These are phyloP conservation scores for Dynastes maya DNA, from an alignment of 2,888 invertebrate genomes.

Conservation along the genomic window DNA sequence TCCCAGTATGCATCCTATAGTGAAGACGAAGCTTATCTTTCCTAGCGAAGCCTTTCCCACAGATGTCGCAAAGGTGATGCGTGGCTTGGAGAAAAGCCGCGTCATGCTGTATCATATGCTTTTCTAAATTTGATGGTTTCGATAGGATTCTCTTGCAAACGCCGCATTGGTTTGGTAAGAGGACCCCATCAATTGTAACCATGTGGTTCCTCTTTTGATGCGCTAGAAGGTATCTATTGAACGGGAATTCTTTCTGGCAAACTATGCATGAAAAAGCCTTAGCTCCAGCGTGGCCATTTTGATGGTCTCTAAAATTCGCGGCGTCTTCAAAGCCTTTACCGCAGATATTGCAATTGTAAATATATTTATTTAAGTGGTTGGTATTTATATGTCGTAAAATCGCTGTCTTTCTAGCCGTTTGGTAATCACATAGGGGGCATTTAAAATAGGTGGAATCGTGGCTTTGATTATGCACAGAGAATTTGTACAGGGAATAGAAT, in stretches of 20 bases:
- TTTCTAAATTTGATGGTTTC: constrained; percentile 67
- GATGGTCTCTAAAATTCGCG: constrained; percentile 73
- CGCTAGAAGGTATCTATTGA: constrained; percentile 71
- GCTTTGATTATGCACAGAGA: constrained; percentile 60
- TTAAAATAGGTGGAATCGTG: constrained; percentile 59
- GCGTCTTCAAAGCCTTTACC: constrained; percentile 73
- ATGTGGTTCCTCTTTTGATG: constrained; percentile 67
- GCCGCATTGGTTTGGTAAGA: constrained; percentile 67
- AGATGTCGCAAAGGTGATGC: constrained; percentile 66
- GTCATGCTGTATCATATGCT: constrained; percentile 70
- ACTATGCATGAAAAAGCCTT: constrained; percentile 73
- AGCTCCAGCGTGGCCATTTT: constrained; percentile 73
- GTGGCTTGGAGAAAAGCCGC: constrained; percentile 68
- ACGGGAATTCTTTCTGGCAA: constrained; percentile 73
- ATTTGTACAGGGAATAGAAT: constrained; percentile 64
- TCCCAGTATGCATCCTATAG: constrained; percentile 70
- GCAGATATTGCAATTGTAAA: constrained; percentile 72
- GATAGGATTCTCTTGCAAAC: constrained; percentile 64
- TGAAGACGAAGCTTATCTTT: constrained; percentile 63
- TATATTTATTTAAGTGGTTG: constrained; percentile 65
- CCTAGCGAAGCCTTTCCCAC: constrained; percentile 64
- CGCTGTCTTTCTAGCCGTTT: constrained; percentile 58
- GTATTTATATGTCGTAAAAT: constrained; percentile 63
- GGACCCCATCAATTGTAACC: constrained; percentile 68
- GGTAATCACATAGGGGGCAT: constrained; percentile 47